Evolutionary conservation across 2,888 invertebrate species (phyloP).

Genomic region (Noctua fimbriata): DNA sequence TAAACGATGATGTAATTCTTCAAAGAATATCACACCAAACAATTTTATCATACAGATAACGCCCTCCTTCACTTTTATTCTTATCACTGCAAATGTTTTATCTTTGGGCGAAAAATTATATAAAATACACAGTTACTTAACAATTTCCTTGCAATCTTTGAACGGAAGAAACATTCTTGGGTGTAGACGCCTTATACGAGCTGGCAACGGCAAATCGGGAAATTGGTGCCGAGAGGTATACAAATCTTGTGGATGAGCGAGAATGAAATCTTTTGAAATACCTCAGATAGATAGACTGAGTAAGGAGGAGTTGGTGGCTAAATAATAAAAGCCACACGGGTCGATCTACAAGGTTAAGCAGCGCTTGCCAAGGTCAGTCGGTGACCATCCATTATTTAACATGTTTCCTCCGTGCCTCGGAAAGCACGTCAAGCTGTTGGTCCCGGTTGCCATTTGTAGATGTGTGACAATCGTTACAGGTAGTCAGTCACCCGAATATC

Average conservation of each 20-base stretch:
- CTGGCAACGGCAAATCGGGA: conserved; percentile 12
- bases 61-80: background rate
- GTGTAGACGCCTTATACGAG: background rate
- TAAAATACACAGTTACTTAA: conserved; percentile 28
- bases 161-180: conserved; percentile 28
- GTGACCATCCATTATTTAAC: background rate
- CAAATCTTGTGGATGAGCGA: background rate
- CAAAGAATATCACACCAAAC: conserved; percentile 31
- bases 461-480: background rate
- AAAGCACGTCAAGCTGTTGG: background rate
- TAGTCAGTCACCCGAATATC: background rate
- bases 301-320: background rate
- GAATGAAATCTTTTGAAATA: background rate
- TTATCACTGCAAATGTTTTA: conserved; percentile 47
- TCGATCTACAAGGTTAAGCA: background rate
- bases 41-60: conserved; percentile 45
- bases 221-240: conserved; percentile 24
- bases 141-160: conserved; percentile 50
- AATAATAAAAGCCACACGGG: background rate
- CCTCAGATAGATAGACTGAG: background rate
- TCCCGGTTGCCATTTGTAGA: background rate
- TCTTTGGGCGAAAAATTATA: conserved; percentile 22
- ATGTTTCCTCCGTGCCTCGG: background rate
- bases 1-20: conserved; percentile 53
- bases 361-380: background rate